These are phyloP conservation scores for Ephialtes manifestator DNA, from an alignment of 2,888 invertebrate species.

Conservation along the genomic window DNA sequence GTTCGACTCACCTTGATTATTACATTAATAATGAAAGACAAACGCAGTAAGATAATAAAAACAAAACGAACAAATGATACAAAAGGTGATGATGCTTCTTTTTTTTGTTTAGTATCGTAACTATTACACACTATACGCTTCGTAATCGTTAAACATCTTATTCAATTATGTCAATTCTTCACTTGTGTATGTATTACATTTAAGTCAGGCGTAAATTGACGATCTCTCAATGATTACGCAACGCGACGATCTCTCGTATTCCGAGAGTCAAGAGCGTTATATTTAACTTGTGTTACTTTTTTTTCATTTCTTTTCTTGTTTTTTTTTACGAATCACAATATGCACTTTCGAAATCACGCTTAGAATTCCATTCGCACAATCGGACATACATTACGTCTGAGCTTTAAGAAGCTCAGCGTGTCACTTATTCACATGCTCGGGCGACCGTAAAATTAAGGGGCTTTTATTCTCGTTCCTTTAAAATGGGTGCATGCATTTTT, in stretches of 20 bases:
- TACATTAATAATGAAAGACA: constrained; percentile 85
- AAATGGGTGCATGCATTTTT: constrained; percentile 58
- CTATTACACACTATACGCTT: constrained; percentile 74
- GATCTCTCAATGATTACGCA: constrained; percentile 77
- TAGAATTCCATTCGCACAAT: constrained; percentile 41
- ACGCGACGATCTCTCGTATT: constrained; percentile 40
- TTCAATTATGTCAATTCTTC: constrained; percentile 71
- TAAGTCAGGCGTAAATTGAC: constrained; percentile 83
- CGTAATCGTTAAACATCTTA: constrained; percentile 68
- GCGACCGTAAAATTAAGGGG: constrained; percentile 29
- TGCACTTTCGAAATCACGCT: constrained; percentile 66
- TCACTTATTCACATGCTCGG: constrained; percentile 42
- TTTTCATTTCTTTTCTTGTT: not conserved
- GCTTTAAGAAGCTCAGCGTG: not conserved
- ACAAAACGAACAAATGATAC: constrained; percentile 85
- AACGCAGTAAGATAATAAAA: constrained; percentile 85
- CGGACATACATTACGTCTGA: constrained; percentile 42
- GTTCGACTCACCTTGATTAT: constrained; percentile 80
- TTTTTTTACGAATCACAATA: constrained; percentile 71
- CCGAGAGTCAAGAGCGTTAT: constrained; percentile 40
- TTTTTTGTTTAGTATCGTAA: constrained; percentile 75
- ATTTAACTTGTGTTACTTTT: constrained; percentile 45
- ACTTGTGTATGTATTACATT: constrained; percentile 75
- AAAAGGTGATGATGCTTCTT: constrained; percentile 83
- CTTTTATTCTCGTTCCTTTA: constrained; percentile 15